Evolutionary conservation across 2,888 invertebrate species (phyloP), one percentile per base, ranked within the genome.

Genomic region (Cataglyphis altisquamis): DNA sequence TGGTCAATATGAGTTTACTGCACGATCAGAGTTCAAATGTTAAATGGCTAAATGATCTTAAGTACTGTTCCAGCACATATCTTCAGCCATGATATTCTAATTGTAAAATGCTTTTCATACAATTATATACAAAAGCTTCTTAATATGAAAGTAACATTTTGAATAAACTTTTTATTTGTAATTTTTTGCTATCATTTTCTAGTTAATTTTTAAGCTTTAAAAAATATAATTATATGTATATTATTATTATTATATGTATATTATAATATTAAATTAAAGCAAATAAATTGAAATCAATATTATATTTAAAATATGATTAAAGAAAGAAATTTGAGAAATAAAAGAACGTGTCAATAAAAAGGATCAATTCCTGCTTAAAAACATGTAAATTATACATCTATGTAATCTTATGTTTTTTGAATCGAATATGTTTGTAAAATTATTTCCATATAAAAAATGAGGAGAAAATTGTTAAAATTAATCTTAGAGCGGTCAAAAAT

Each of bases 11-110:
- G 82, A 78, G 86, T 85, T 90, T 87, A 86, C 68, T 70, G 81
- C 55, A 63, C 73, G 90, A 88, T 89, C 86, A 90, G 90, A 87
- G 93, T 92, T 92, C 91, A 91, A 93, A 88, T 91, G 91, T 92
- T 91, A 93, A 92, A 86, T 86, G 88, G 86, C 84, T 90, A 90
- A 92, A 90, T 91, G 90, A 89, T 86, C 89, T 91, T 86, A 91
- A 90, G 87, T 87, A 85, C 85, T 52, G 68, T 84, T 84, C 60
- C 60, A 85, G 70, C 77, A 12, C 75, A 72, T 83, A 64, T 86
- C 64, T 64, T 70, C 45, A 39, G 73, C 48, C 32, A 9, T 66
- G 63, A 70, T 88, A 85, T 86, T 84, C 78, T 86, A 84, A 90
- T 88, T 82, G 55, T 41, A 36, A 77, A 9, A 62, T 66, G 77